A percentile compares a stretch with the other conserved stretches of the same genome.
Evolutionary conservation across 2,113 vertebrate genomes (phyloP).

Genomic region (Erythrocebus patas): DNA sequence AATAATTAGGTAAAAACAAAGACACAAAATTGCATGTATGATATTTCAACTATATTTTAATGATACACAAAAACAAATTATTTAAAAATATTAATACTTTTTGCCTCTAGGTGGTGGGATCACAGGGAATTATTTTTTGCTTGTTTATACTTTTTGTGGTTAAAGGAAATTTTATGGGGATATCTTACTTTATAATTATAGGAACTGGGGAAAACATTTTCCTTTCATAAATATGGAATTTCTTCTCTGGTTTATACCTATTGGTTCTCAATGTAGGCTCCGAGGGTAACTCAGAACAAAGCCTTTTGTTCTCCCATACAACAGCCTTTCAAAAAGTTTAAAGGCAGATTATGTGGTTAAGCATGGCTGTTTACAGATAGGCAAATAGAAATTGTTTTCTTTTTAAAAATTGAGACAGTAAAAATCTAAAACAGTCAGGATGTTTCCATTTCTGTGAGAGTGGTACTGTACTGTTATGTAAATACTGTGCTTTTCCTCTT

Average conservation of each 20-base stretch:
- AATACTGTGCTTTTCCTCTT: neutral
- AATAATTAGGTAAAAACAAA: neutral
- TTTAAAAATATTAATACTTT: neutral
- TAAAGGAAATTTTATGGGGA: neutral
- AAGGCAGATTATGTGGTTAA: neutral
- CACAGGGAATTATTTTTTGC: neutral
- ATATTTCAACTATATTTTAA: neutral
- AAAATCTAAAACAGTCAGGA: neutral
- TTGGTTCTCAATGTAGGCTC: neutral
- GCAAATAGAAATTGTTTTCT: neutral
- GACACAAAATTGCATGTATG: neutral
- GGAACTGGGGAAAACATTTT: neutral
- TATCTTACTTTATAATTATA: neutral
- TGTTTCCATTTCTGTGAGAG: neutral
- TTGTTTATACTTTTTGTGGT: neutral
- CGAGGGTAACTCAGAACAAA: neutral
- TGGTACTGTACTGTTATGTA: neutral
- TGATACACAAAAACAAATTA: neutral
- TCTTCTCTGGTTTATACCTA: neutral
- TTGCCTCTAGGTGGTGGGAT: neutral
- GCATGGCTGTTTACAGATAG: neutral
- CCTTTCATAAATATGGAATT: neutral
- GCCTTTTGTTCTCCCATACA: neutral
- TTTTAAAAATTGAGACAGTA: neutral
- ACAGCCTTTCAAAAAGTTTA: neutral